Evolutionary conservation across 2,113 vertebrate species (phyloP), one percentile per base, ranked within the genome.

Genomic region (Tragulus kanchil): DNA sequence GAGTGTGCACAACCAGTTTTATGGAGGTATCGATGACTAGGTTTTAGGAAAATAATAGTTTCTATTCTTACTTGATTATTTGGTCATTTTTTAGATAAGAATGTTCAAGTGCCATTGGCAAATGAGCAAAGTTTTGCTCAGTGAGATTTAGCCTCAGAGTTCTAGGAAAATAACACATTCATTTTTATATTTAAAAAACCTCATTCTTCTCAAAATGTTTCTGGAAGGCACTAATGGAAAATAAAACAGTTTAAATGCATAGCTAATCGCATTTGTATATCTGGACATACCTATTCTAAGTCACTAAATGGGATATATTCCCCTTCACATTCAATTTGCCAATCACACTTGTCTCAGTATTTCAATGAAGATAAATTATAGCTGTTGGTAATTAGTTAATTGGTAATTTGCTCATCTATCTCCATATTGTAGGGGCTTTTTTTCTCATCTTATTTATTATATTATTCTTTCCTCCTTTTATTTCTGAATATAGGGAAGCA

Each of bases 351-450:
- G 61, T 89, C 65, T 81, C 25, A 75, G 36, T 28, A 75, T 83
- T 89, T 93, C 90, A 84, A 83, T 96, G 95, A 93, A 92, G 94
- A 96, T 89, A 89, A 95, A 97, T 94, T 78, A 73, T 92, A 93
- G 93, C 65, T 58, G 28, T 25, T 45, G 17, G 28, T 75, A 95
- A 97, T 94, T 84, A 94, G 84, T 65, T 97, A 90, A 96, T 84
- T 78, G 56, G 84, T 87, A 96, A 95, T 95, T 94, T 92, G 56
- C 73, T 93, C 90, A 95, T 96, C 62, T 25, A 93, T 96, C 67
- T 92, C 54, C 17, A 23, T 85, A 67, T 52, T 78, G 31, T 58
- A 61, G 8, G 61, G 14, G 11, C 83, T 94, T 45, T 16, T 4
- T 10, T 6, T 3, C 5, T 16, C 42, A 54, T 84, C 59, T 85